Percentiles rank a stretch among this genome's conserved stretches.
Conservation (phyloP, 2,888 invertebrate species). For the Eremobia ochroleuca region DNA sequence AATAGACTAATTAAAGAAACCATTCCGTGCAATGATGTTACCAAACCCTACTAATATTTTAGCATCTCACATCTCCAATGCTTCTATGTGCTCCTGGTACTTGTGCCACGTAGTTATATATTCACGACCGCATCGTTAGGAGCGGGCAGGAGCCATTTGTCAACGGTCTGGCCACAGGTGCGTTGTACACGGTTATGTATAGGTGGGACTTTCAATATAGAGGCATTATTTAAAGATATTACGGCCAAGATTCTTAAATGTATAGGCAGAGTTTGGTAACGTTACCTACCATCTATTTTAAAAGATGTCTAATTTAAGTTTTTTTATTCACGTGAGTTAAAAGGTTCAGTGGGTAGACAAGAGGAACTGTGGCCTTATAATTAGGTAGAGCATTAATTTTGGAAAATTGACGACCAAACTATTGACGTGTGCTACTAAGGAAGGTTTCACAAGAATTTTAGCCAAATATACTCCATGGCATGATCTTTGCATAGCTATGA, state of each 20-base stretch:
- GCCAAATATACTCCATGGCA: background rate
- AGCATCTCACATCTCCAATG: conserved; percentile 8
- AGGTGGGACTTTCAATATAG: conserved; percentile 1
- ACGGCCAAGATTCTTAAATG: background rate
- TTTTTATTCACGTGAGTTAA: no score
- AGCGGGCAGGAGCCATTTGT: conserved; percentile 54
- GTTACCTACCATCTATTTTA: background rate
- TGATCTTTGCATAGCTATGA: background rate
- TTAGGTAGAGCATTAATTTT: no score
- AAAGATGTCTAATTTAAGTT: background rate
- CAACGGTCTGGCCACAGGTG: conserved; percentile 57
- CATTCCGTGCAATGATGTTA: background rate
- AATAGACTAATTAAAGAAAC: background rate
- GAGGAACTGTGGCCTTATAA: no score
- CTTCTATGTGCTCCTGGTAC: conserved; percentile 46
- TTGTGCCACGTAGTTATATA: conserved; percentile 38
- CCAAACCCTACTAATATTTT: background rate
- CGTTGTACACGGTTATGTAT: conserved; percentile 11
- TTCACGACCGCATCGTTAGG: conserved; percentile 60
- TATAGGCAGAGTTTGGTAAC: no score
- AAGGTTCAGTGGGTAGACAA: no score
- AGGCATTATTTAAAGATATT: background rate
- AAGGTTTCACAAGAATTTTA: background rate
- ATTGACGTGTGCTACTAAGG: background rate
- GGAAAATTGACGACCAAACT: no score